Percentiles rank a stretch among this genome's conserved stretches.
Conservation (phyloP, 2,888 invertebrate genomes). For the Xanthia icteritia region DNA sequence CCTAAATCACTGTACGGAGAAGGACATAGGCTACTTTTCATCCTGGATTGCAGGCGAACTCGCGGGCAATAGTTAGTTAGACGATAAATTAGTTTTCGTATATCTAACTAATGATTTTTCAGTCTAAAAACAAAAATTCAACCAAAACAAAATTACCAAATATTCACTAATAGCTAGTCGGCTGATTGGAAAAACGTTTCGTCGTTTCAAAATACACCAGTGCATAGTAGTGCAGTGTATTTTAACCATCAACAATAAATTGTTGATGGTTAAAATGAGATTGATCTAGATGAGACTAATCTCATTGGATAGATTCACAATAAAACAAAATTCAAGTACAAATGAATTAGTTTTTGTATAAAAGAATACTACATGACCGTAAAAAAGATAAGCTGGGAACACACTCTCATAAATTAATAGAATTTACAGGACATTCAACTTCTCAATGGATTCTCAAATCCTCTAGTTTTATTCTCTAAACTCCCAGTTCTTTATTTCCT, state of each 20-base stretch:
- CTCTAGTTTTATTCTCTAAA: slow-evolving; percentile 24
- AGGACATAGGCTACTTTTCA: no score
- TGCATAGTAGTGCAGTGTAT: no score
- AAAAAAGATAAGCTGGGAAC: not conserved
- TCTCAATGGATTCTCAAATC: slow-evolving; percentile 16
- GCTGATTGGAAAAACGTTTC: no score
- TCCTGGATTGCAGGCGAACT: no score
- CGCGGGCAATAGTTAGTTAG: no score
- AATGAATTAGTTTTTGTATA: not conserved
- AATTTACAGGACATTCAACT: slow-evolving; percentile 19
- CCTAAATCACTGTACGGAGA: not conserved
- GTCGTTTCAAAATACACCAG: not conserved
- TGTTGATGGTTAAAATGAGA: not conserved
- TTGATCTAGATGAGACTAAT: not conserved
- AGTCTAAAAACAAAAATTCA: no score
- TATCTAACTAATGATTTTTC: no score
- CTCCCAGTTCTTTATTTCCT: slow-evolving; percentile 38
- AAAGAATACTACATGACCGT: no score
- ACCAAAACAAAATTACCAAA: no score
- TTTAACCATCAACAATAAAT: no score
- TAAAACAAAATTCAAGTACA: not conserved
- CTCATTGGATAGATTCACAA: not conserved
- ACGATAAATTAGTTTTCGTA: no score
- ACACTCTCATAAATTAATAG: slow-evolving; percentile 1
- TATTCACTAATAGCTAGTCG: no score